phyloP scores from a whole-genome alignment of 2,888 invertebrate species.

The Amblyjoppa fuscipennis region DNA sequence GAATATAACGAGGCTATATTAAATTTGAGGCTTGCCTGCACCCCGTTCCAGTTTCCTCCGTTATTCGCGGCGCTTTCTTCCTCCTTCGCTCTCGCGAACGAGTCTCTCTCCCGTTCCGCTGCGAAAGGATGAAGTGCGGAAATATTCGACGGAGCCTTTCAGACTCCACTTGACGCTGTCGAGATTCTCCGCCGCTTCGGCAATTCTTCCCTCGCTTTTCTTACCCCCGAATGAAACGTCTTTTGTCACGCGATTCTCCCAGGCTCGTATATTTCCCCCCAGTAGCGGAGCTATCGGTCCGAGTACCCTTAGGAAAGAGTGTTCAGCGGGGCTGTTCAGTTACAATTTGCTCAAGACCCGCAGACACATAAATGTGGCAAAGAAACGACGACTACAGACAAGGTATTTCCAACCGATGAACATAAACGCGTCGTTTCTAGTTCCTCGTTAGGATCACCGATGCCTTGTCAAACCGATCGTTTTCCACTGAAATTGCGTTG shows the following conservation, averaged over 20 bases:
- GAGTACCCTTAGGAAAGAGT: not conserved
- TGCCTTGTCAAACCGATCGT: not conserved
- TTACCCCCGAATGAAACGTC: not conserved
- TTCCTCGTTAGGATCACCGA: not conserved
- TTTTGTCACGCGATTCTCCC: conserved; percentile 6
- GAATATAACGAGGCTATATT: conserved; percentile 65
- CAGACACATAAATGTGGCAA: not conserved
- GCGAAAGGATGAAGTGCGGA: conserved; percentile 39
- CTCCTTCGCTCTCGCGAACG: conserved; percentile 27
- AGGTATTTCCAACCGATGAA: no score
- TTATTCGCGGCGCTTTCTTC: conserved; percentile 27
- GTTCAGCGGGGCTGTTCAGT: not conserved
- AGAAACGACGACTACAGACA: not conserved
- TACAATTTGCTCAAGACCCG: not conserved
- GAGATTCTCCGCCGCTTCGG: conserved; percentile 10
- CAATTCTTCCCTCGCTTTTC: not conserved
- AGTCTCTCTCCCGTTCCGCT: not conserved
- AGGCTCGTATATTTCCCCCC: not conserved
- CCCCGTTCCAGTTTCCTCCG: conserved; percentile 46
- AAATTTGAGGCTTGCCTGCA: conserved; percentile 54
- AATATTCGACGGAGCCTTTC: conserved; percentile 53
- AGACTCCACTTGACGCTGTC: conserved; percentile 29
- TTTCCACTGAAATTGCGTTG: no score
- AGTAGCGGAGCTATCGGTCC: not conserved
- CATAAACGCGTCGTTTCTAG: not conserved